Percentiles rank a stretch among this genome's conserved stretches.
These are phyloP conservation scores for Limnephilus marmoratus DNA, from an alignment of 2,888 invertebrate species.

Conservation along the genomic window DNA sequence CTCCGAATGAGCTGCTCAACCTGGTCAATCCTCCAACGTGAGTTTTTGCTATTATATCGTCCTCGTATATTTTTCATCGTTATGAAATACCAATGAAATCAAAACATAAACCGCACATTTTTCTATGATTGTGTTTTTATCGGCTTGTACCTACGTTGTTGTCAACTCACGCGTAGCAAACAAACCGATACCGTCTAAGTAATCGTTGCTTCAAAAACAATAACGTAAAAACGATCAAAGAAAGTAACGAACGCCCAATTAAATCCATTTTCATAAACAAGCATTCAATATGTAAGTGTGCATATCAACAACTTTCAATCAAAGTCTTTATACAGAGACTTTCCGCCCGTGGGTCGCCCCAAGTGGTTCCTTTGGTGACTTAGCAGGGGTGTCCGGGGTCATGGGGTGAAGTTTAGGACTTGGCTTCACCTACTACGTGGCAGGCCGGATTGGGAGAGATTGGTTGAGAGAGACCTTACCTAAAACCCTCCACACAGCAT, in stretches of 20 bases:
- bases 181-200: neutral
- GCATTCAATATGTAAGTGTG: neutral
- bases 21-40: conserved; percentile 90
- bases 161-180: neutral
- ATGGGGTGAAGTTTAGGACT: too few species aligned
- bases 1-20: conserved; percentile 90
- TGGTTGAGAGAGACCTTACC: too few species aligned
- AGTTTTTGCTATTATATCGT: conserved; percentile 73
- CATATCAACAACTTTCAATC: neutral
- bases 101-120: neutral
- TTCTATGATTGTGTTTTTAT: neutral
- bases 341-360: too few species aligned
- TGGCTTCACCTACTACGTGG: too few species aligned
- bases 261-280: neutral
- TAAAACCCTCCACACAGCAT: too few species aligned
- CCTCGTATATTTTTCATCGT: neutral
- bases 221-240: neutral
- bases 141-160: neutral
- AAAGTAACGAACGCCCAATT: neutral
- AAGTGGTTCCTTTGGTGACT: too few species aligned
- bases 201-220: neutral
- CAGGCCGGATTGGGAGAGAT: too few species aligned
- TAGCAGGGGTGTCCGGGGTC: too few species aligned
- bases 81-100: neutral
- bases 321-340: neutral